Evolutionary conservation across 2,113 vertebrate species (phyloP).

Genomic region (Cygnus buccinator): DNA sequence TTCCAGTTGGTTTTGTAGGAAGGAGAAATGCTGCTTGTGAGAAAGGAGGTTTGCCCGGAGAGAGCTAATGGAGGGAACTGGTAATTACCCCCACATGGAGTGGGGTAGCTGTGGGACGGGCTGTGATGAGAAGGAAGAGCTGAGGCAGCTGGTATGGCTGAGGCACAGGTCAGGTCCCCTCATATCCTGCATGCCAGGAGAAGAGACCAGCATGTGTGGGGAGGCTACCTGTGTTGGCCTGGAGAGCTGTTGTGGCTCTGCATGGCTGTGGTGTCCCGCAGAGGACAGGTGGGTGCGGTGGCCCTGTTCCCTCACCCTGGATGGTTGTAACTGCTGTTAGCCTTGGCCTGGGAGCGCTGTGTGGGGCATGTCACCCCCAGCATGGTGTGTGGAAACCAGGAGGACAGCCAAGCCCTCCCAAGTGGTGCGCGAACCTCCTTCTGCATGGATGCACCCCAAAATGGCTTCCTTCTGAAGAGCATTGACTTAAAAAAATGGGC

Average conservation of each 20-base stretch:
- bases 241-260: background rate
- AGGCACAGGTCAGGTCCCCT: background rate
- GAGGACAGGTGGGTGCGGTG: background rate
- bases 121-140: background rate
- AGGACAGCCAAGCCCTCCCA: accelerated
- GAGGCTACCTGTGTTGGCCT: accelerated
- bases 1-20: background rate
- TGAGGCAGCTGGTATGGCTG: background rate
- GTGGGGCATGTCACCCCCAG: accelerated
- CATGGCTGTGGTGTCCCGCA: background rate
- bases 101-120: background rate
- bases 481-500: accelerated
- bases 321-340: background rate
- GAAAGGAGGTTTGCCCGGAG: background rate
- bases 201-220: background rate
- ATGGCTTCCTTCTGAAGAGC: background rate
- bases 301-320: accelerated
- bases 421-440: accelerated
- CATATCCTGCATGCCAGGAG: too few relatives aligned
- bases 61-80: background rate
- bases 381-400: accelerated
- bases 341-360: accelerated
- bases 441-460: background rate
- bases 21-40: accelerated
- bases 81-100: background rate